Evolutionary conservation across 2,888 invertebrate species (phyloP).

Genomic region (Drosophila sordidula): DNA sequence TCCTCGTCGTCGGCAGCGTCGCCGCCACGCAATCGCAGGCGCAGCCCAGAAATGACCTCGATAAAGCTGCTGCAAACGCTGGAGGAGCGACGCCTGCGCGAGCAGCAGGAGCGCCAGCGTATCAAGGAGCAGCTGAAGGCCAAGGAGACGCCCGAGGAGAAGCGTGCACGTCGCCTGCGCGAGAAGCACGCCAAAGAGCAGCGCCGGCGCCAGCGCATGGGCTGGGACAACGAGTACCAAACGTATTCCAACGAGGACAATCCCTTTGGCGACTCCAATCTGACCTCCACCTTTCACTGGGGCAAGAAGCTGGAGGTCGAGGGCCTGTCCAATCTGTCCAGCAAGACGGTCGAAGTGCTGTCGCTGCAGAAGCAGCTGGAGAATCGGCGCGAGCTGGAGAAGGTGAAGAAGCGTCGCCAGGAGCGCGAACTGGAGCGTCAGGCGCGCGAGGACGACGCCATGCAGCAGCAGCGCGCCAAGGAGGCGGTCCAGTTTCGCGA

Average conservation of each 20-base stretch:
- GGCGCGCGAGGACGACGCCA: conserved; percentile 92
- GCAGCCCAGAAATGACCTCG: conserved; percentile 44
- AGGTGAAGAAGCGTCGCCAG: conserved; percentile 95
- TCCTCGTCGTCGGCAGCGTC: conserved; percentile 22
- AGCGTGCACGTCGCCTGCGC: conserved; percentile 91
- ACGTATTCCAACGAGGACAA: conserved; percentile 99
- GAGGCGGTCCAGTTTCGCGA: conserved; percentile 96
- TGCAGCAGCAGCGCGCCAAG: conserved; percentile 93
- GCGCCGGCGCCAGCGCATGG: conserved; percentile 95
- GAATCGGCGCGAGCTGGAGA: conserved; percentile 96
- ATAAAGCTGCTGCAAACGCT: conserved; percentile 90
- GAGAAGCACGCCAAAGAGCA: conserved; percentile 97
- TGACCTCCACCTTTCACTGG: conserved; percentile 98
- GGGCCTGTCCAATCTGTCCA: conserved; percentile 91
- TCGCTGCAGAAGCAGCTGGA: conserved; percentile 95
- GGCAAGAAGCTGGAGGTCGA: conserved; percentile 97
- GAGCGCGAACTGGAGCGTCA: conserved; percentile 95
- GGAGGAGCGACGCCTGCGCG: conserved; percentile 89
- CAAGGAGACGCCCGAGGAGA: conserved; percentile 98
- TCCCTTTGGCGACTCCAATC: conserved; percentile 98
- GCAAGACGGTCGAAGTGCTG: conserved; percentile 92
- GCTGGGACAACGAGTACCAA: conserved; percentile 98
- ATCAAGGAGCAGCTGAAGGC: conserved; percentile 93
- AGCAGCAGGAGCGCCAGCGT: conserved; percentile 88
- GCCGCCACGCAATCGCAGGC: conserved; percentile 3